These are phyloP conservation scores for Python bivittatus DNA, from an alignment of 2,113 vertebrate genomes.

Conservation along the genomic window DNA sequence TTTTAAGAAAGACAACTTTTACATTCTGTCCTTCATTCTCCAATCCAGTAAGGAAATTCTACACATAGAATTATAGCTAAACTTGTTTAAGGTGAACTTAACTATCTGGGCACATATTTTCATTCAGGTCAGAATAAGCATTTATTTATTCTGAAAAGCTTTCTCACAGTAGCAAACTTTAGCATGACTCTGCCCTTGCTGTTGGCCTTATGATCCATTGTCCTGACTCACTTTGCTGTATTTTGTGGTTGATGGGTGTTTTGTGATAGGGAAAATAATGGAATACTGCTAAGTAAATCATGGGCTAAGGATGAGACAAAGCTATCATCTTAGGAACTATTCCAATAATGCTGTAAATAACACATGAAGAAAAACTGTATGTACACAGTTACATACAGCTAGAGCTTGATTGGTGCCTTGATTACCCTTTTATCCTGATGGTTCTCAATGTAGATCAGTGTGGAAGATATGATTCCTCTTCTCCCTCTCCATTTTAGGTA, in stretches of 20 bases:
- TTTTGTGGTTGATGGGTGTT: no score
- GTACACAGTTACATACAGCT: not conserved
- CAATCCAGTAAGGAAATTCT: not conserved
- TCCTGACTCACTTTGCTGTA: no score
- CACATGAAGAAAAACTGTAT: no score
- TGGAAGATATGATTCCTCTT: not conserved
- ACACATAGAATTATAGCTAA: not conserved
- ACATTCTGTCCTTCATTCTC: not conserved
- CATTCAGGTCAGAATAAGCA: not conserved
- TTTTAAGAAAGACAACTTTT: not conserved
- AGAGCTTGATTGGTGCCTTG: not conserved
- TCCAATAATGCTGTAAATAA: no score
- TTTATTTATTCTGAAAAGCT: not conserved
- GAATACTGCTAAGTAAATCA: no score
- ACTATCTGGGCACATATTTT: not conserved
- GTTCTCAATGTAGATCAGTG: not conserved
- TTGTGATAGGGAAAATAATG: no score
- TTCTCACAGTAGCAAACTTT: no score
- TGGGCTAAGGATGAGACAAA: no score
- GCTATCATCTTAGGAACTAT: no score
- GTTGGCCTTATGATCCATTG: no score
- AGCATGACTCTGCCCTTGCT: no score
- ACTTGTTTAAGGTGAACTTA: not conserved
- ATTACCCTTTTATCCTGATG: not conserved
- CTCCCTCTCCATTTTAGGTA: not conserved